phyloP scores from a whole-genome alignment of 2,797 vertebrate species.

The Uromys caudimaculatus region DNA sequence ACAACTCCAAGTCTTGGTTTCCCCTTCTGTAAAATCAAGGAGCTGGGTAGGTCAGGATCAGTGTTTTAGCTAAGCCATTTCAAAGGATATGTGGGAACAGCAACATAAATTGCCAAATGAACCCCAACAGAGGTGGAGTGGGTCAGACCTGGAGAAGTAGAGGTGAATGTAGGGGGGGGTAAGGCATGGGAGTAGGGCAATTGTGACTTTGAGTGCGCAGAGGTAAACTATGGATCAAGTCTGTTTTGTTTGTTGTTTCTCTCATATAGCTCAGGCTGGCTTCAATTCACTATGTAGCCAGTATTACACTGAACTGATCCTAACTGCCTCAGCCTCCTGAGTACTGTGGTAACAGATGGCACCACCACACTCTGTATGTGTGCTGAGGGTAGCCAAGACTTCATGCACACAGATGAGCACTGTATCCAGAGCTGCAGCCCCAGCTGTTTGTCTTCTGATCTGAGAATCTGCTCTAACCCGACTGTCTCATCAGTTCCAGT shows the following conservation, averaged over 20 bases:
- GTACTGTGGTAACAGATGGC: too few species aligned
- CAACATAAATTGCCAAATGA: neutral
- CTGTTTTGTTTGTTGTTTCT: neutral
- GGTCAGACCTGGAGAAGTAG: neutral
- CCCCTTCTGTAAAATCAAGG: slow-evolving; percentile 55
- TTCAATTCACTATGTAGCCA: neutral
- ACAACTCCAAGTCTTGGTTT: slow-evolving; percentile 38
- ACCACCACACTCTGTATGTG: neutral
- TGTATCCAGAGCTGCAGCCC: neutral
- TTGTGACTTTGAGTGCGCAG: neutral
- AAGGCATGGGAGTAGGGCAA: neutral
- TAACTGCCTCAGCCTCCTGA: neutral
- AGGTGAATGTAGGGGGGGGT: accelerated
- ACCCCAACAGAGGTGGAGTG: neutral
- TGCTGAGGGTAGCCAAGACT: neutral
- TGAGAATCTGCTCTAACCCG: slow-evolving; percentile 37
- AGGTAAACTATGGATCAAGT: neutral
- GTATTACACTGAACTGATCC: neutral
- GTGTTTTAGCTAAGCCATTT: neutral
- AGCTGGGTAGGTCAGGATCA: neutral
- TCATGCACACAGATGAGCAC: neutral
- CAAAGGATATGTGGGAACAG: neutral
- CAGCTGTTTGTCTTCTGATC: neutral
- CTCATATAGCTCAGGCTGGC: neutral
- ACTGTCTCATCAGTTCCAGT: slow-evolving; percentile 77